These are phyloP conservation scores for Latrodectus geometricus DNA, from an alignment of 1,140 invertebrate genomes.

Conservation along the genomic window DNA sequence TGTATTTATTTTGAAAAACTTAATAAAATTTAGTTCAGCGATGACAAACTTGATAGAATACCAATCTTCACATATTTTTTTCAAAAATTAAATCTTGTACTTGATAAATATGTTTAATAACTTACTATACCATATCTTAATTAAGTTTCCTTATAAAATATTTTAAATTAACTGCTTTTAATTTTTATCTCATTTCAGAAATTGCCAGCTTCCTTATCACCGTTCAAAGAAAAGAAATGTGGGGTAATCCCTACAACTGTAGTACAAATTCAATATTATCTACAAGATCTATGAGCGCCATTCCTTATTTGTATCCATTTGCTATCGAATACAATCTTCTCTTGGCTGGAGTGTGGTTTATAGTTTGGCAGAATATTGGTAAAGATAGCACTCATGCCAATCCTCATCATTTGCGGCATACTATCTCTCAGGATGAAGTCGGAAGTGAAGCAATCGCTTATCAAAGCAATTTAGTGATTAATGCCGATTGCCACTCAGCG, in stretches of 20 bases:
- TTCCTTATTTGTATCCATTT: slow-evolving; percentile 78
- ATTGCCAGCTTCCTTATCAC: slow-evolving; percentile 36
- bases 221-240: slow-evolving; percentile 17
- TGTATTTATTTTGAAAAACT: no score
- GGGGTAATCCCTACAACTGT: slow-evolving; percentile 43
- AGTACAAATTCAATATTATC: slow-evolving; percentile 49
- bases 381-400: slow-evolving; percentile 69
- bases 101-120: no score
- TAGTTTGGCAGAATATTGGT: slow-evolving; percentile 80
- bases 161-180: background rate
- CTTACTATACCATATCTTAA: no score
- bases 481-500: slow-evolving; percentile 80
- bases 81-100: no score
- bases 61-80: no score
- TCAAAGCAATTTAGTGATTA: slow-evolving; percentile 74
- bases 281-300: slow-evolving; percentile 56
- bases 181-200: slow-evolving; percentile 29
- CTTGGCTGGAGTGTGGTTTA: slow-evolving; percentile 79
- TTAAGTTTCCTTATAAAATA: no score
- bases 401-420: slow-evolving; percentile 57
- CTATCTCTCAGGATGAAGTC: slow-evolving; percentile 61
- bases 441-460: slow-evolving; percentile 62
- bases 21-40: no score
- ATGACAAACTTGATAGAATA: no score
- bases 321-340: slow-evolving; percentile 81